Conservation (phyloP, 2,888 invertebrate genomes). For the Camptogramma bilineatum region DNA sequence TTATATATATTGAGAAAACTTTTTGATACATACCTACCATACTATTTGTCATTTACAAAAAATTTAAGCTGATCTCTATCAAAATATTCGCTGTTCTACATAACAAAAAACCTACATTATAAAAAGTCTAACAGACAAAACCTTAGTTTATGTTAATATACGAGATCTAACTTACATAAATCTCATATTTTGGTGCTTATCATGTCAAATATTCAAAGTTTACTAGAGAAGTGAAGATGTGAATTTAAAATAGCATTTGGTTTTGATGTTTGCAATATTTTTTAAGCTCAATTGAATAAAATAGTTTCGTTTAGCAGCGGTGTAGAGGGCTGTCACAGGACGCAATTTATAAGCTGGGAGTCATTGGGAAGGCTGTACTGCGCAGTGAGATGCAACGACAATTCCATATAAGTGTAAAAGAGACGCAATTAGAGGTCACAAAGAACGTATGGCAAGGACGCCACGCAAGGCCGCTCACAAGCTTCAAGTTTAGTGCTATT, state of each 20-base stretch:
- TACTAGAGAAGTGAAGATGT: slow-evolving; percentile 10
- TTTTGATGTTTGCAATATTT: slow-evolving; percentile 14
- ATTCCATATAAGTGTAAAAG: slow-evolving; percentile 52
- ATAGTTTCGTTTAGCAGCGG: slow-evolving; percentile 65
- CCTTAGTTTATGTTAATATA: slow-evolving; percentile 19
- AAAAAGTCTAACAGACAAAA: slow-evolving; percentile 6
- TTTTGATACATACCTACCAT: too few relatives aligned
- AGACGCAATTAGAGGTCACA: slow-evolving; percentile 57
- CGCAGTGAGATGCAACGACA: slow-evolving; percentile 51
- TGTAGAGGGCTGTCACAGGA: slow-evolving; percentile 68
- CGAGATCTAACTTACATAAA: slow-evolving; percentile 51
- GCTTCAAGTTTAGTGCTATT: slow-evolving; percentile 54
- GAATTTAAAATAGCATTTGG: slow-evolving; percentile 15
- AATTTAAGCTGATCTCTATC: slow-evolving; percentile 6
- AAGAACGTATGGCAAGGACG: slow-evolving; percentile 75
- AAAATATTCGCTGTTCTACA: slow-evolving; percentile 16
- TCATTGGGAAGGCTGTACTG: slow-evolving; percentile 57
- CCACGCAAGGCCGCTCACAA: slow-evolving; percentile 72
- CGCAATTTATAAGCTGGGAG: slow-evolving; percentile 75
- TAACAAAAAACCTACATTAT: too few relatives aligned
- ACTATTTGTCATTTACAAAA: neutral
- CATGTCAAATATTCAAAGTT: slow-evolving; percentile 11
- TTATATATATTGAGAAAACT: too few relatives aligned
- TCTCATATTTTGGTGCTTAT: slow-evolving; percentile 24
- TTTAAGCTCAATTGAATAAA: slow-evolving; percentile 60